A percentile compares a stretch with the other conserved stretches of the same genome.
Conservation (phyloP, 2,888 invertebrate species). For the Periphyllus acericola region DNA sequence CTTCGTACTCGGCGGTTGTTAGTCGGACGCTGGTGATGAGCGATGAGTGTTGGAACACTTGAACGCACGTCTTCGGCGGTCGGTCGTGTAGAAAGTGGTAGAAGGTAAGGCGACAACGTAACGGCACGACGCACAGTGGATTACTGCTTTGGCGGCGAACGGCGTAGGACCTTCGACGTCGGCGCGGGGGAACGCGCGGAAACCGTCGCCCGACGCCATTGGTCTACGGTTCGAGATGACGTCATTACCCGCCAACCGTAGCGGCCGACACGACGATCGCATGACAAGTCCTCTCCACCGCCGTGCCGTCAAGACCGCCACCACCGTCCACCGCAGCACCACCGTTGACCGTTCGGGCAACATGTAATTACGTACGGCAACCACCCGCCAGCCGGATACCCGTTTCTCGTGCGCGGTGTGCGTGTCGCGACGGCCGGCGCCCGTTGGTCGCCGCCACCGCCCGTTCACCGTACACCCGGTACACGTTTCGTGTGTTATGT, state of each 20-base stretch:
- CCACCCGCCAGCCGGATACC: background rate
- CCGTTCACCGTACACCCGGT: background rate
- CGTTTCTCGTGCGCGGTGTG: background rate
- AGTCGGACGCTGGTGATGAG: background rate
- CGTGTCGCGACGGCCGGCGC: background rate
- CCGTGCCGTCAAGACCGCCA: background rate
- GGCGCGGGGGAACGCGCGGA: background rate
- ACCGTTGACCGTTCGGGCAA: background rate
- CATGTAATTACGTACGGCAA: background rate
- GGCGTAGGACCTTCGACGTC: background rate
- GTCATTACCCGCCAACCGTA: slow-evolving; percentile 13
- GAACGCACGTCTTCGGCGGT: too few species aligned
- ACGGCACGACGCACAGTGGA: too few species aligned
- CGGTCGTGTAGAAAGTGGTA: too few species aligned
- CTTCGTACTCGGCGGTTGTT: too few species aligned
- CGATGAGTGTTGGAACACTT: background rate
- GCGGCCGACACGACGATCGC: background rate
- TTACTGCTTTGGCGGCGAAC: background rate
- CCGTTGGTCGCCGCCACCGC: background rate
- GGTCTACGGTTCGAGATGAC: background rate
- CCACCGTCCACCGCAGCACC: background rate
- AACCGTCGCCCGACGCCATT: background rate
- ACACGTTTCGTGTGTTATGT: background rate
- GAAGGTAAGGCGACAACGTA: too few species aligned
- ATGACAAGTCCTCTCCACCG: background rate